Base-by-base conservation (phyloP, 1,140 invertebrate genomes). In the Bombus impatiens region DNA sequence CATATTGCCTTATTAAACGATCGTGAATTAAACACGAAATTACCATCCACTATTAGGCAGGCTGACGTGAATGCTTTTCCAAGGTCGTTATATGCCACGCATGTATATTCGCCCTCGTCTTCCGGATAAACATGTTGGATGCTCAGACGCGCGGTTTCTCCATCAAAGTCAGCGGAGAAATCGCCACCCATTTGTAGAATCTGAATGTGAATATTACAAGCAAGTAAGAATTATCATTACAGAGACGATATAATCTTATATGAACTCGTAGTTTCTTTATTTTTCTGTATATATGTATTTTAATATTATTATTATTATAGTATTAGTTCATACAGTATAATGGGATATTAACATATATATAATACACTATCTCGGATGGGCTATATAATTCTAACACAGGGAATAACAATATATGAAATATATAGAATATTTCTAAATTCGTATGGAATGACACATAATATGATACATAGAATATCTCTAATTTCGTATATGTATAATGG, bases 31-130 rank as follows among this genome's bases (percentile, higher is more conserved):
- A 82, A 62, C 44, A 4, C 18, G 15, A 77, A 82, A 84, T 97
- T 95, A 98, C 97, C 96, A 94, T 98, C 97, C 18, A 98, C 97
- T 42, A 98, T 96, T 10, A 98, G 95, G 92, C 97, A 98, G 9
- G 97, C 97, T 2, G 97, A 97, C 5, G 97, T 98, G 67, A 96
- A 96, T 0, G 97, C 97, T 92, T 97, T 97, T 70, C 98, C 98
- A 75, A 98, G 95, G 84, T 96, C 96, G 92, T 98, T 98, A 89
- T 96, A 96, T 13, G 97, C 98, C 72, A 98, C 96, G 91, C 98
- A 98, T 1, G 97, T 97, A 93, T 98, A 99, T 89, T 98, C 97
- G n/a, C 98, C 98, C 90, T 98, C 97, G 93, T 99, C 98, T 92
- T 98, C 98, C 1, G 98, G 97, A 89, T 97, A 97, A 32, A 98